phyloP scores from a whole-genome alignment of 1,140 invertebrate genomes.

The Atopsyche davidsoni region DNA sequence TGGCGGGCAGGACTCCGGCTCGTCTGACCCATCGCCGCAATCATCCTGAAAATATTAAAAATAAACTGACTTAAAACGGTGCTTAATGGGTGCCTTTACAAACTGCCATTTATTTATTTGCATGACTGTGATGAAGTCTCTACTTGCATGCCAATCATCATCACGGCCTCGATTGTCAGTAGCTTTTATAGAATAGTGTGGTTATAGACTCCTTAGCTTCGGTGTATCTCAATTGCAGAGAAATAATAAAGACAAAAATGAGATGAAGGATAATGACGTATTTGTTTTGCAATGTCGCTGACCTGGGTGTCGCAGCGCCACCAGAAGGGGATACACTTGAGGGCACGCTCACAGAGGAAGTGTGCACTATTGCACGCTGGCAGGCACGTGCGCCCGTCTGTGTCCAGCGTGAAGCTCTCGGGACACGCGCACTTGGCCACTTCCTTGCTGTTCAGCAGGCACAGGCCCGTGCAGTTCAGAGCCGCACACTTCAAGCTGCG shows the following conservation, averaged over 20 bases:
- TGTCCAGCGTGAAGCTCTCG: conserved; percentile 66
- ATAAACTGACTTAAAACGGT: too few species aligned
- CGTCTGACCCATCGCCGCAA: conserved; percentile 74
- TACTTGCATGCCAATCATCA: too few species aligned
- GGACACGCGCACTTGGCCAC: conserved; percentile 73
- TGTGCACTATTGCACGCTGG: conserved; percentile 77
- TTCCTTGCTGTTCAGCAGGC: conserved; percentile 64
- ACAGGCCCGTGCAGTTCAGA: conserved; percentile 67
- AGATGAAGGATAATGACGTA: conserved; percentile 1
- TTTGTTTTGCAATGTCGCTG: too few species aligned
- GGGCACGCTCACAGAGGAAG: conserved; percentile 67
- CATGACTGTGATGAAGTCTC: too few species aligned
- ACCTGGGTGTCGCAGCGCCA: conserved; percentile 76
- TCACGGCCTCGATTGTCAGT: conserved; percentile 22
- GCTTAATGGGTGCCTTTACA: too few species aligned
- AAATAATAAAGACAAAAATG: too few species aligned
- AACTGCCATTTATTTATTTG: too few species aligned
- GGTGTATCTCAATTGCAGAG: too few species aligned
- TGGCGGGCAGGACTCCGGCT: conserved; percentile 59
- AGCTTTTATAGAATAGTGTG: too few species aligned
- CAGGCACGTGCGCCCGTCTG: conserved; percentile 61
- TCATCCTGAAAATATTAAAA: conserved; percentile 60
- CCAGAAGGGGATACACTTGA: conserved; percentile 74
- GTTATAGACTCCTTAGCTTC: too few species aligned
- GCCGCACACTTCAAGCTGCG: conserved; percentile 40